Evolutionary conservation across 30 jellyfish, hydroid and myxozoan species (phyloP).

Genomic region (Aurelia aurita complex sp. Pacific): DNA sequence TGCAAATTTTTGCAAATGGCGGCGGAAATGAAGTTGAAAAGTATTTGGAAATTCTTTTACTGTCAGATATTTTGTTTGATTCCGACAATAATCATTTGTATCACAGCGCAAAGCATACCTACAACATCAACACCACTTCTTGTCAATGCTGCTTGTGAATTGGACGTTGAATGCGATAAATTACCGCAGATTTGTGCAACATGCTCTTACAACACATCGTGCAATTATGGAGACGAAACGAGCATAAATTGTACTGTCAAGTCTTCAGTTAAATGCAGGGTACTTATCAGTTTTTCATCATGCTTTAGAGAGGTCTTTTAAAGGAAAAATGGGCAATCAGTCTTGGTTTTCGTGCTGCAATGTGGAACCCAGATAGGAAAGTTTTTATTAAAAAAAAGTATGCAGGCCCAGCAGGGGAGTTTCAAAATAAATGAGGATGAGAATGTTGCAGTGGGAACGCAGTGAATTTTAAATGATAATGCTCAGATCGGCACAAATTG

Average conservation of each 20-base stretch:
- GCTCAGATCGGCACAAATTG: too few relatives aligned
- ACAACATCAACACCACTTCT: constrained; percentile 15
- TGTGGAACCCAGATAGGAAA: too few relatives aligned
- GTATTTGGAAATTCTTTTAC: background rate
- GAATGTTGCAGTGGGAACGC: too few relatives aligned
- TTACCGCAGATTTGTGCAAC: constrained; percentile 53
- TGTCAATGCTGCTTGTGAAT: background rate
- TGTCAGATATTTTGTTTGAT: too few relatives aligned
- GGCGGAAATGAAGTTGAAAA: background rate
- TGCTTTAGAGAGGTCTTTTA: too few relatives aligned
- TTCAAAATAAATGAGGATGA: too few relatives aligned
- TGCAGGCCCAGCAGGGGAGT: too few relatives aligned
- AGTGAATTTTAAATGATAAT: too few relatives aligned
- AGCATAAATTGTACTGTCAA: constrained; percentile 59
- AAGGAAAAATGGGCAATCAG: background rate
- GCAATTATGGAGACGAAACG: constrained; percentile 76
- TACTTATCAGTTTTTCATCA: background rate
- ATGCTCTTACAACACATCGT: constrained; percentile 64
- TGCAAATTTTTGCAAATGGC: background rate
- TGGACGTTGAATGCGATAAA: constrained; percentile 27
- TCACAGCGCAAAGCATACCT: background rate
- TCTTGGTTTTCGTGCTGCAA: background rate
- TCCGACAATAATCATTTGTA: too few relatives aligned
- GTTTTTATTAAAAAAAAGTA: too few relatives aligned
- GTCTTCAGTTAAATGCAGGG: constrained; percentile 61